phyloP scores from a whole-genome alignment of 1,140 invertebrate genomes.

The Psilanteris sp. region DNA sequence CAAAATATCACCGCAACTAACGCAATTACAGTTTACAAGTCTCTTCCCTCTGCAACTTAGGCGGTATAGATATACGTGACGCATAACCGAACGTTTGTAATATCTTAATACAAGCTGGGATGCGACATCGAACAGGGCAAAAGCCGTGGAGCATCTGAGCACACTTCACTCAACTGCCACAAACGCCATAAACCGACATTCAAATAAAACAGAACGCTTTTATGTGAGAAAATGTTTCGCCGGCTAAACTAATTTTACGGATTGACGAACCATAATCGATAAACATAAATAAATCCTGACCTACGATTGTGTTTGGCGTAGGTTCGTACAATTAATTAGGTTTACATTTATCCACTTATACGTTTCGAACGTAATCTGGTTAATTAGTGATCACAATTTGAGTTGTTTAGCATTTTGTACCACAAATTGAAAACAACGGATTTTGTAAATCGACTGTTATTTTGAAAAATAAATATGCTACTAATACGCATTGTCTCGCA shows the following conservation, averaged over 20 bases:
- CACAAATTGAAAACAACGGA: constrained; percentile 18
- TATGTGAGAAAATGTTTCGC: neutral
- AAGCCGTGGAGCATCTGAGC: constrained; percentile 48
- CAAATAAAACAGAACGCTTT: constrained; percentile 5
- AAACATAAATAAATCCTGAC: constrained; percentile 14
- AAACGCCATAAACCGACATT: constrained; percentile 10
- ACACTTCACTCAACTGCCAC: constrained; percentile 20
- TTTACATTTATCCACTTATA: constrained; percentile 19
- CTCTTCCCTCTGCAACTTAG: constrained; percentile 65
- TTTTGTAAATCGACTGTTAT: constrained; percentile 4
- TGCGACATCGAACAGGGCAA: constrained; percentile 36
- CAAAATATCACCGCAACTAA: constrained; percentile 80
- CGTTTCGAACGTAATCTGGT: constrained; percentile 19
- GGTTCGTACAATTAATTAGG: constrained; percentile 40
- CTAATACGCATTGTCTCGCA: too few species aligned
- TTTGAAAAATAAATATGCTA: too few species aligned
- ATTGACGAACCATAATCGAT: constrained; percentile 24
- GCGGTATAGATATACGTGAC: constrained; percentile 38
- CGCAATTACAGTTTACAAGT: constrained; percentile 80
- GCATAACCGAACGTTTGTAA: constrained; percentile 49
- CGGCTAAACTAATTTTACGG: constrained; percentile 29
- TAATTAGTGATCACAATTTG: constrained; percentile 33
- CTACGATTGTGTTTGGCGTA: constrained; percentile 21
- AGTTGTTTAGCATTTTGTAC: constrained; percentile 28
- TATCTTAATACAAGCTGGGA: constrained; percentile 49